Evolutionary conservation across 2,888 invertebrate genomes (phyloP).

Genomic region (Caenorhabditis plicata): DNA sequence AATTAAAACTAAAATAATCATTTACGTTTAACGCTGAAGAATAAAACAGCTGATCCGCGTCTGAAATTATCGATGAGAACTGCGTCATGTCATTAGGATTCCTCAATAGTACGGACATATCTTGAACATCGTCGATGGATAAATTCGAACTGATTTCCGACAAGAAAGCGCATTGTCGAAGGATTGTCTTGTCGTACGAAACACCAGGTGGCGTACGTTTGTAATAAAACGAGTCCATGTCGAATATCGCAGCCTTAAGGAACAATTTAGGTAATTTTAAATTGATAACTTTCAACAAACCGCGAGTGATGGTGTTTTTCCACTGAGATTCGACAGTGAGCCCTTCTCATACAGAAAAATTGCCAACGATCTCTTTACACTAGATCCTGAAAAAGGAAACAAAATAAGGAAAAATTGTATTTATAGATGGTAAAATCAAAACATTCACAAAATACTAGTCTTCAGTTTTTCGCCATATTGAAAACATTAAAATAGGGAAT

Average conservation of each 20-base stretch:
- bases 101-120: constrained; percentile 12
- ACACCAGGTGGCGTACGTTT: constrained; percentile 19
- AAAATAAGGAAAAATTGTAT: too few species aligned
- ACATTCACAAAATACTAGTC: too few species aligned
- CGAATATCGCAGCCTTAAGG: constrained; percentile 20
- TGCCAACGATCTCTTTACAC: too few species aligned
- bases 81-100: constrained; percentile 2
- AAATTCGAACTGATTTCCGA: constrained; percentile 17
- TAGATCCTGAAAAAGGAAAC: too few species aligned
- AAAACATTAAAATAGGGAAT: too few species aligned
- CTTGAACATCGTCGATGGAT: background rate
- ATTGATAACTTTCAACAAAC: too few species aligned
- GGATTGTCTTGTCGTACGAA: constrained; percentile 2
- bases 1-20: background rate
- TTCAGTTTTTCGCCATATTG: too few species aligned
- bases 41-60: constrained; percentile 30
- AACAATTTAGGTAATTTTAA: too few species aligned
- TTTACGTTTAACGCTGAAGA: constrained; percentile 14
- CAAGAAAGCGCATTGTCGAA: constrained; percentile 19
- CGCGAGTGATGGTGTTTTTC: too few species aligned
- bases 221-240: constrained; percentile 31
- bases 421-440: too few species aligned
- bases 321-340: too few species aligned
- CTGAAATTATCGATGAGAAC: constrained; percentile 15
- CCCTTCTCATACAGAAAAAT: too few species aligned